These are phyloP conservation scores for Lasioglossum calceatum DNA, from an alignment of 2,888 invertebrate genomes.

Conservation along the genomic window DNA sequence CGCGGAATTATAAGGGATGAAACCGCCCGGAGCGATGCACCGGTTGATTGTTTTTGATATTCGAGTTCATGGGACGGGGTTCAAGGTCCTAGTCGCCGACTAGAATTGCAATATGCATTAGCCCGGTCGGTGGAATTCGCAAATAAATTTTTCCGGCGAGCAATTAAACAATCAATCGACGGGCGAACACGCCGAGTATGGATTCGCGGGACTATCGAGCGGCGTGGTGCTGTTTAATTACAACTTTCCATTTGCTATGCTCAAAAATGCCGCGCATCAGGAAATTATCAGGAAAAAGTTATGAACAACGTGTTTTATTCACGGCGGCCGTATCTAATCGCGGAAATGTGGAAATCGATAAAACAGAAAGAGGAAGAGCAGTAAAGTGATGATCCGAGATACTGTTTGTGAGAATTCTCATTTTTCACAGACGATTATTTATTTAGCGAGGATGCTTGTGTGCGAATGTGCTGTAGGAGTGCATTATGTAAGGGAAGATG, in stretches of 20 bases:
- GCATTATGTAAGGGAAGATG: neutral
- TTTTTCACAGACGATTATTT: neutral
- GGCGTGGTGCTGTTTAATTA: conserved; percentile 50
- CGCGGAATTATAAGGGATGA: neutral
- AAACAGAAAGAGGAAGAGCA: neutral
- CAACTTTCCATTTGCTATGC: conserved; percentile 27
- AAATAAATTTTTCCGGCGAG: conserved; percentile 29
- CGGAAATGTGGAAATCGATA: neutral
- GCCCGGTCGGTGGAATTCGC: neutral
- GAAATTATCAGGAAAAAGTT: neutral
- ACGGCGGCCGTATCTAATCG: neutral
- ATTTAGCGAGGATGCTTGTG: neutral
- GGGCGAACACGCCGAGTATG: conserved; percentile 20
- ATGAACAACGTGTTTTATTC: neutral
- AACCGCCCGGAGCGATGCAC: neutral
- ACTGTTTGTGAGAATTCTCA: neutral
- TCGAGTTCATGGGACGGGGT: neutral
- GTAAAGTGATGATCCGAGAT: neutral
- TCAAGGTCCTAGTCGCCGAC: neutral
- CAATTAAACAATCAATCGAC: conserved; percentile 56
- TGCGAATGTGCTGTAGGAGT: neutral
- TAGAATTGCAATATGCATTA: neutral
- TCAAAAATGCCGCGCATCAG: neutral
- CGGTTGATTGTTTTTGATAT: conserved; percentile 1
- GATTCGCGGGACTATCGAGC: conserved; percentile 19